Base-by-base conservation (phyloP, 2,888 invertebrate species). In the Leucophenga montana region DNA sequence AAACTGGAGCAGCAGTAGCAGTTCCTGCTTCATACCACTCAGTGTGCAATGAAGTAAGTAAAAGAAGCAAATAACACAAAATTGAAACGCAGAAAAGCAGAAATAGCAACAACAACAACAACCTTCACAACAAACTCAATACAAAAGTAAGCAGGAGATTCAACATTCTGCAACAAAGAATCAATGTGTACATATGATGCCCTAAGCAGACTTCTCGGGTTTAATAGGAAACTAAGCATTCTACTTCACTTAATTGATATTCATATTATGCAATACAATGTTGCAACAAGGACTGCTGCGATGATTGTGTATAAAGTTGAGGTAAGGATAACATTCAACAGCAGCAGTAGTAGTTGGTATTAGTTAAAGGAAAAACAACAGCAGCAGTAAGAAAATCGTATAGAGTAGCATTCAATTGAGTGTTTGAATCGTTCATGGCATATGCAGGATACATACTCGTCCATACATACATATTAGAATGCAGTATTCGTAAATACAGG, bases 211-310 rank as follows among this genome's bases (percentile, higher is more conserved):
- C 39, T 50, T 18, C 56, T 66, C 44, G 56, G n/a, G 44, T 56
- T 56, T 44, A 56, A 57, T 46, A 44, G n/a, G 33, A 16, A 57
- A 22, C 44, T 56, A 46, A 56, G n/a, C 39, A 8, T 67, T 56
- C 57, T 44, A 20, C 20, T 39, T 56, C 22, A 48, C 18, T 46
- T 72, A 76, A 78, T 78, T 79, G 71, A 69, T 71, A 76, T 78
- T 75, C 75, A 80, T 69, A 73, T 73, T 74, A 77, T 73, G 74
- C 72, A 73, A 48, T 48, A 66, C 61, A 46, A 56, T 44, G 57
- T 57, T 67, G 56, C 46, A 31, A 50, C 22, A 50, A 50, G 9
- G 18, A n/a, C 6, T 50, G 50, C 46, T n/a, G 6, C 16, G 50
- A 13, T 39, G 39, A 39, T 39, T 39, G 39, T 39, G 27, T 3